phyloP scores from a whole-genome alignment of 2,797 vertebrate genomes.

The Micropoecilia bifurca region DNA sequence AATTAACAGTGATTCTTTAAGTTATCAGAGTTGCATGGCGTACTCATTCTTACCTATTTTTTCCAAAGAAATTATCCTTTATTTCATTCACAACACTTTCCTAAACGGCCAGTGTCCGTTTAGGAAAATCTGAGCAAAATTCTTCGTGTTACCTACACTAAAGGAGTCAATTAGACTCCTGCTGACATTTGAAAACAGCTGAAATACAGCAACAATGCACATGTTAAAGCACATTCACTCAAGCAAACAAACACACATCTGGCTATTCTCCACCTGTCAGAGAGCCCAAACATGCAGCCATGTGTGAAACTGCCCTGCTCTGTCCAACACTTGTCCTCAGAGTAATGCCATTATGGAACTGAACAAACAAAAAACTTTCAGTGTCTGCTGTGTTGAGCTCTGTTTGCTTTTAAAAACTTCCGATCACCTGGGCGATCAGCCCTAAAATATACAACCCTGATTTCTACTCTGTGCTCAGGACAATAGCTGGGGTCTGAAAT shows the following conservation, averaged over 20 bases:
- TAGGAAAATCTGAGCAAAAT: neutral
- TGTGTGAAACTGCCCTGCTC: conserved; percentile 46
- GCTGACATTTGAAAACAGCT: conserved; percentile 38
- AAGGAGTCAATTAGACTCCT: conserved; percentile 20
- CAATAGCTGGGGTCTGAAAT: conserved; percentile 62
- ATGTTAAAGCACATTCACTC: conserved; percentile 6
- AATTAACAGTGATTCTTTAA: neutral
- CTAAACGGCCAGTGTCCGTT: conserved; percentile 8
- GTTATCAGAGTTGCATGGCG: neutral
- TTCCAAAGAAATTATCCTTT: neutral
- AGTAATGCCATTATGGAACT: conserved; percentile 46
- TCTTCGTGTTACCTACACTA: neutral
- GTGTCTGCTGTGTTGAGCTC: conserved; percentile 16
- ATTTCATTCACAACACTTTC: neutral
- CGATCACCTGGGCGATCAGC: neutral
- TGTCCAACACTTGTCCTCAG: conserved; percentile 50
- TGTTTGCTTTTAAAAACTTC: conserved; percentile 11
- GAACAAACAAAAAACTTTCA: conserved; percentile 13
- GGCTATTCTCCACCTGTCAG: conserved; percentile 61
- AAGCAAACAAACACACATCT: conserved; percentile 40
- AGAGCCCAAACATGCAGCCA: conserved; percentile 50
- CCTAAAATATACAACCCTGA: conserved; percentile 45
- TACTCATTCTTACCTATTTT: neutral
- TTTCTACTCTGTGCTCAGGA: conserved; percentile 62
- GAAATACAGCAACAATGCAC: conserved; percentile 28